These are phyloP conservation scores for Hymenopus coronatus DNA, from an alignment of 2,888 invertebrate genomes.

Conservation along the genomic window DNA sequence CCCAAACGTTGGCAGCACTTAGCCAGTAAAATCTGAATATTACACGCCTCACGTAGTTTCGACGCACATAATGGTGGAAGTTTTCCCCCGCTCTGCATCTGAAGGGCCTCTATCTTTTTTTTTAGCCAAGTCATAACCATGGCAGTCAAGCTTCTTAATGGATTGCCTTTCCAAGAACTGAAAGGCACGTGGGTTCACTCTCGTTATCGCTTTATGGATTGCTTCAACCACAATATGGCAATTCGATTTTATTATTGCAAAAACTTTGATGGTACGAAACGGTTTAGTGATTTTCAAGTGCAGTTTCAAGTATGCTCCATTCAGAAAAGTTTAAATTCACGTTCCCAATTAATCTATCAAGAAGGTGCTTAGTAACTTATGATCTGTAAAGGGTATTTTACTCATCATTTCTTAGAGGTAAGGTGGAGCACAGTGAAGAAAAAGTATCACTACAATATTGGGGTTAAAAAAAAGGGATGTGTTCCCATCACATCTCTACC, in stretches of 20 bases:
- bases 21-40: not conserved
- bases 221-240: not conserved
- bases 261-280: not conserved
- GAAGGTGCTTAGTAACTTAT: too few relatives aligned
- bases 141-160: not conserved
- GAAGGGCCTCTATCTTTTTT: not conserved
- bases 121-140: not conserved
- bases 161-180: not conserved
- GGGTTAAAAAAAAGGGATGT: too few relatives aligned
- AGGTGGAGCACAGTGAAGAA: too few relatives aligned
- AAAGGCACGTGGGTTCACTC: not conserved
- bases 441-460: too few relatives aligned
- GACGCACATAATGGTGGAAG: not conserved
- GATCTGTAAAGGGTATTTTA: too few relatives aligned
- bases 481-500: too few relatives aligned
- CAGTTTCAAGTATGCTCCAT: not conserved
- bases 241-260: not conserved
- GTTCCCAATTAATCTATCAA: too few relatives aligned
- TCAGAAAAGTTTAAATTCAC: too few relatives aligned
- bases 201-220: not conserved
- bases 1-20: not conserved
- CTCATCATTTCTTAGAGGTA: too few relatives aligned
- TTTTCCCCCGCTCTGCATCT: not conserved
- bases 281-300: not conserved
- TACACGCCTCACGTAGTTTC: not conserved